Evolutionary conservation across 2,797 vertebrate genomes (phyloP), one percentile per base, ranked within the genome.

Genomic region (Dendrocincla tyrannina): DNA sequence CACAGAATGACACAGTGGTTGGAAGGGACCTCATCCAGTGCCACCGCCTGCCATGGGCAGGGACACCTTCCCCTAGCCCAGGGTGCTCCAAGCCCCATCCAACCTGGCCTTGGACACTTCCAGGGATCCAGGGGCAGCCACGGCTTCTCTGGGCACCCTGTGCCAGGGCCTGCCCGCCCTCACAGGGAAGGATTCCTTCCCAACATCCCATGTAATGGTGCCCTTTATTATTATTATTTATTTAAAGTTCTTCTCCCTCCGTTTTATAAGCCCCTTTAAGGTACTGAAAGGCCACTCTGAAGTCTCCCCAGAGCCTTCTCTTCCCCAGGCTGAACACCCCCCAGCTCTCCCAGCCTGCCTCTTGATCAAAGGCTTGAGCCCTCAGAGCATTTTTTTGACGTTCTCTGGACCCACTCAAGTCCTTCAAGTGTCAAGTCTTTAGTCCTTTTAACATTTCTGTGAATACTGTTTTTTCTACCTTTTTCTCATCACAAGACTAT

Each of bases 71-170:
- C 27, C 9, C 32, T 17, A 1, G 0, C 3, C 5, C 35, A 28
- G 23, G 16, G 0, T 63, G 16, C 42, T 83, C 42, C 27, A 62
- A 28, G 15, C 17, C 14, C 0, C 0, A 0, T 47, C 33, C 41
- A 49, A 0, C 10, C 49, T 76, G 42, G 18, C 32, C 32, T 62
- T 68, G 56, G 2, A 3, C 32, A 42, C 13, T 69, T 0, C 10
- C 55, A 55, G 70, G 47, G 27, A 20, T 42, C 42, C 42, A 44
- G 42, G 11, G 42, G 17, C 56, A 55, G 49, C 11, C 49, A 30
- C 49, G 82, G 42, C 42, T 44, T 44, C 42, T 44, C 42, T 44
- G 42, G 18, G 18, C 42, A 44, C 5, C 42, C 19, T 44, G 42
- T 44, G 42, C 42, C 42, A 44, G 42, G 18, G 18, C 42, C 42